Evolutionary conservation across 2,797 vertebrate species (phyloP).

Genomic region (Linurgus olivaceus): DNA sequence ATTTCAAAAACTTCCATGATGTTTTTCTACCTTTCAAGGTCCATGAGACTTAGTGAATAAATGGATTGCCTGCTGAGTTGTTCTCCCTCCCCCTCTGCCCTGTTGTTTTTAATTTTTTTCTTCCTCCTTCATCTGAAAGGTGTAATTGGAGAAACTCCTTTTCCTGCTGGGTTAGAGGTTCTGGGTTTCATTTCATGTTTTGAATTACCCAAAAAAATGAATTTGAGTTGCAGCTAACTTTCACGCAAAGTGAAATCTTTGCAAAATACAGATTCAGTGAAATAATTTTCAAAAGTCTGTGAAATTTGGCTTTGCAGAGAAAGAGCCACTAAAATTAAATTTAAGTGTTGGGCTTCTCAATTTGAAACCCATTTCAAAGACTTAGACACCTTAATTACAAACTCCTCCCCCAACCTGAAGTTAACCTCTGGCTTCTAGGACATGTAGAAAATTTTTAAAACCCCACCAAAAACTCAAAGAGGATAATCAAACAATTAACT

Average conservation of each 20-base stretch:
- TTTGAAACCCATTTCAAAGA: not conserved
- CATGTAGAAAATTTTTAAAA: not conserved
- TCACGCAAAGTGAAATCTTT: not conserved
- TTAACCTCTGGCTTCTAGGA: not conserved
- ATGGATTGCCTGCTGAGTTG: not conserved
- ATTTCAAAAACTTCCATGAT: not conserved
- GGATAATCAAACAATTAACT: not conserved
- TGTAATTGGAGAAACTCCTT: not conserved
- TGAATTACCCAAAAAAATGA: not conserved
- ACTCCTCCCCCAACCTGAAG: not conserved
- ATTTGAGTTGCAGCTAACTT: not conserved
- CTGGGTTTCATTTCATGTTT: not conserved
- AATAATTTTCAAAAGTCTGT: not conserved
- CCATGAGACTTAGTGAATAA: not conserved
- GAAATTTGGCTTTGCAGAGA: not conserved
- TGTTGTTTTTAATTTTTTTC: no score
- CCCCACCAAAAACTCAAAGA: not conserved
- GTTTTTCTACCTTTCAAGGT: not conserved
- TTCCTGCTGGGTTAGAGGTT: not conserved
- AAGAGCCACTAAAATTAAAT: not conserved
- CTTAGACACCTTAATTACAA: not conserved
- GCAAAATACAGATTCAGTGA: not conserved
- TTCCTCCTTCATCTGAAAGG: not conserved
- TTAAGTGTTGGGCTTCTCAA: not conserved
- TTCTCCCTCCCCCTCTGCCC: fast-evolving